Base-by-base conservation (phyloP, 2,888 invertebrate genomes). In the Hipparchia sbordonii region DNA sequence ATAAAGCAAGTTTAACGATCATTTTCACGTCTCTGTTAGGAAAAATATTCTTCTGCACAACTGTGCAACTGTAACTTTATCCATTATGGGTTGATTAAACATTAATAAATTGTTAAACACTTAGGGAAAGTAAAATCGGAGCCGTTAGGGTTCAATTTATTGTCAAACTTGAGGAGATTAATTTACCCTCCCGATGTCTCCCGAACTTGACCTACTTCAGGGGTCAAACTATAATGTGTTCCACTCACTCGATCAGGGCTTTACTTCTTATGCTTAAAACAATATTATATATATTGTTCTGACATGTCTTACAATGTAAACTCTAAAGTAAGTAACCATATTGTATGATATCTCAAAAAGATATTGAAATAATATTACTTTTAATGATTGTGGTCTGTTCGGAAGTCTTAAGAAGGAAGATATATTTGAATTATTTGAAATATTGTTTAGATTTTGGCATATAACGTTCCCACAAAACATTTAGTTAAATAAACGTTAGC, bases 161-260 rank as follows among this genome's bases (percentile, higher is more conserved):
- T 81, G 80, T 79, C 78, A 77, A 85, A 85, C 81, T 84, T 83
- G 72, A 77, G 82, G 81, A 81, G 81, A 80, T 81, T 82, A 82
- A 84, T 83, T 80, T 81, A 77, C 77, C 81, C 80, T 78, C 82
- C 84, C 84, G 82, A 84, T 86, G 85, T 78, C 79, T 74, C 71
- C 74, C 83, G 86, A 89, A 87, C 88, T 87, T 88, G 88, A 87
- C 88, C 88, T 77, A 85, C 78, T 85, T 87, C 76, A 75, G 52
- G 62, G 69, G 73, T 71, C 67, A 62, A 56, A 56, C 61, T 48
- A n/a, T n/a, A 46, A 51, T 7, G 48, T 72, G 33, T 76, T 63
- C 72, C 73, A 23, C 70, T 67, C 70, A 52, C 9, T 23, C 72
- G 8, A 61, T 66, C 12, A 9, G 8, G 13, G 39, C 3, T 5